phyloP scores from a whole-genome alignment of 2,113 vertebrate genomes.

The Turdus rufiventris region DNA sequence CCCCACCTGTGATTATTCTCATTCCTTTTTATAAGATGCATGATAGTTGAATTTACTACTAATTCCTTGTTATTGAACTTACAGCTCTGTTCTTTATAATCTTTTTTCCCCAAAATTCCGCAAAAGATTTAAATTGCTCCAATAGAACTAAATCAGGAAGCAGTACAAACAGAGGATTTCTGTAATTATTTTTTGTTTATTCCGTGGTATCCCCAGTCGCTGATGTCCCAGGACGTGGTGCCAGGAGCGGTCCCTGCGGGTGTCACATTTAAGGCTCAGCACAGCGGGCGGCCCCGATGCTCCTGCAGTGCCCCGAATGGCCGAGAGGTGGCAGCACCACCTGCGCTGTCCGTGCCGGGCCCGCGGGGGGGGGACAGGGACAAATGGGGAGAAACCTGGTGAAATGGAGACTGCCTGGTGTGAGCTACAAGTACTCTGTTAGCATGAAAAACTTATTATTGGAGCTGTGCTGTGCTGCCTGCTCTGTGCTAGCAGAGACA shows the following conservation, averaged over 20 bases:
- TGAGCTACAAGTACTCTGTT: not conserved
- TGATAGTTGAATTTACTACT: not conserved
- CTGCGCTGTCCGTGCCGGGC: not conserved
- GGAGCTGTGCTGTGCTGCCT: not conserved
- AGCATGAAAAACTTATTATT: rapidly evolving
- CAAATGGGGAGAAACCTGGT: rapidly evolving
- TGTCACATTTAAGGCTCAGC: not conserved
- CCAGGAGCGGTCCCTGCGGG: not conserved
- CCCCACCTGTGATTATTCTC: not conserved
- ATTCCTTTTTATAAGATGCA: not conserved
- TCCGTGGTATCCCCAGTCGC: rapidly evolving
- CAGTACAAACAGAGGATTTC: not conserved
- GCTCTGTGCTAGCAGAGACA: not conserved
- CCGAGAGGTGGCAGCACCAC: conserved; percentile 71
- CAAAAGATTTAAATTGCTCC: not conserved
- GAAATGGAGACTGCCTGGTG: not conserved
- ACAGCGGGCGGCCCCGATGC: not conserved
- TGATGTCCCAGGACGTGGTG: rapidly evolving
- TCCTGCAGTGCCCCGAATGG: not conserved
- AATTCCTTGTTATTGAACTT: not conserved
- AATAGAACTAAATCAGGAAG: not conserved
- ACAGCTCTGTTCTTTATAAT: not conserved
- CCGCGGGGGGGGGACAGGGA: too few relatives aligned
- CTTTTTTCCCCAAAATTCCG: not conserved
- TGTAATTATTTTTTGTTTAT: not conserved